A percentile compares a stretch with the other conserved stretches of the same genome.
These are phyloP conservation scores for Zoroaster sp. DNA, from an alignment of 53 echinoderm and acorn worm species.

Conservation along the genomic window DNA sequence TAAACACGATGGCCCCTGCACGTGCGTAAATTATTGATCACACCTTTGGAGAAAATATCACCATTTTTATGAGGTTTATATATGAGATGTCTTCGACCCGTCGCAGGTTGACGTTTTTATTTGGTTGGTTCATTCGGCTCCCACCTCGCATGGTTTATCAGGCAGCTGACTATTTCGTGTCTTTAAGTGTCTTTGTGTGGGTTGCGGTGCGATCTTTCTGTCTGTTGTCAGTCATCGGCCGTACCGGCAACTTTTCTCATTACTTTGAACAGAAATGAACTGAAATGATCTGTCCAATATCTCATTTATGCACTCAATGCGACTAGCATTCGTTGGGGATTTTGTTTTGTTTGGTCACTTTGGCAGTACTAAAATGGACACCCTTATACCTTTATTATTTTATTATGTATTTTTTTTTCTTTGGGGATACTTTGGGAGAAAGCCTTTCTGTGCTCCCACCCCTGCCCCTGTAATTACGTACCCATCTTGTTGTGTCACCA, in stretches of 20 bases:
- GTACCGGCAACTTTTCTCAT: neutral
- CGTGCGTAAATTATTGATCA: slow-evolving; percentile 35
- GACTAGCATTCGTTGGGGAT: too few relatives aligned
- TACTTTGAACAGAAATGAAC: neutral
- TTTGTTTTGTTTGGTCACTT: too few relatives aligned
- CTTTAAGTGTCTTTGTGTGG: neutral
- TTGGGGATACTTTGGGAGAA: too few relatives aligned
- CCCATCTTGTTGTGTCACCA: too few relatives aligned
- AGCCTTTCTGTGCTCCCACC: too few relatives aligned
- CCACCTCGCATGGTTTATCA: too few relatives aligned
- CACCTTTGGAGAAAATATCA: neutral
- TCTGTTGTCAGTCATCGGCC: neutral
- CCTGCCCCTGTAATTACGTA: too few relatives aligned
- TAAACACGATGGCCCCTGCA: slow-evolving; percentile 15
- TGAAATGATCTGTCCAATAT: neutral
- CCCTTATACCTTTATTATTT: too few relatives aligned
- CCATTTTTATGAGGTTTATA: neutral
- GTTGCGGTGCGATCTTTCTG: neutral
- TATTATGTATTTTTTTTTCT: too few relatives aligned
- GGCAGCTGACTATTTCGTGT: neutral
- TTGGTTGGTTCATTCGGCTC: too few relatives aligned
- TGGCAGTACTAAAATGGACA: too few relatives aligned
- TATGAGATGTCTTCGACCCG: neutral
- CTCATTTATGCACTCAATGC: too few relatives aligned
- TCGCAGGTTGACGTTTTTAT: neutral